Evolutionary conservation across 2,797 vertebrate species (phyloP), one percentile per base, ranked within the genome.

Genomic region (Microctenopoma lineatum): DNA sequence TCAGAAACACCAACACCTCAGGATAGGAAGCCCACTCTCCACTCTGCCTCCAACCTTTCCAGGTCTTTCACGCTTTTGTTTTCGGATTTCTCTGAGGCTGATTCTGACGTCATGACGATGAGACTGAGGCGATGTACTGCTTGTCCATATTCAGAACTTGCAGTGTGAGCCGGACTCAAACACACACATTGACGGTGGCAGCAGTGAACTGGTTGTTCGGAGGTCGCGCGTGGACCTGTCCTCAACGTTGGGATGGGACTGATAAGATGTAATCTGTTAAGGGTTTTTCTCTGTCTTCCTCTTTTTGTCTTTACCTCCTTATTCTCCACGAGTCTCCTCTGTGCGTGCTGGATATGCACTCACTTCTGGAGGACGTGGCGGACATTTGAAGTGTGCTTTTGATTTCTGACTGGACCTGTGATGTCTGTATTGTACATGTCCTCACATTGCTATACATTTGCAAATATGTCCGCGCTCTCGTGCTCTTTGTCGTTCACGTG

Each of bases 1-100:
- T 77, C 63, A 73, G 74, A 70, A 77, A 81, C 55, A 64, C 61
- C 74, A 71, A 75, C 77, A 75, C 82, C 89, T 92, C 87, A 89
- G 87, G 86, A 86, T 76, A 75, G 70, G 55, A 79, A 79, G 69
- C 79, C 77, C 78, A 61, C 36, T 74, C 58, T 75, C 45, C 65
- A 54, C 54, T 75, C 44, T 69, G 27, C 36, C 70, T 74, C 41
- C 21, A 21, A 21, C 21, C 21, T 21, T 21, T 21, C 21, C 21
- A 21, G 21, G 21, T 21, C 21, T 21, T 21, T 21, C 21, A 21
- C 21, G 21, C 21, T 21, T 21, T 80, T 66, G 39, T 52, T 73
- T 41, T 25, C 25, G 60, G 38, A 63, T 62, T 41, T 26, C 48
- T 46, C 27, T 42, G 11, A 66, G 68, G 55, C 45, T 16, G 36